Base-by-base conservation (phyloP, 2,797 vertebrate species). In the Coregonus ussuriensis region DNA sequence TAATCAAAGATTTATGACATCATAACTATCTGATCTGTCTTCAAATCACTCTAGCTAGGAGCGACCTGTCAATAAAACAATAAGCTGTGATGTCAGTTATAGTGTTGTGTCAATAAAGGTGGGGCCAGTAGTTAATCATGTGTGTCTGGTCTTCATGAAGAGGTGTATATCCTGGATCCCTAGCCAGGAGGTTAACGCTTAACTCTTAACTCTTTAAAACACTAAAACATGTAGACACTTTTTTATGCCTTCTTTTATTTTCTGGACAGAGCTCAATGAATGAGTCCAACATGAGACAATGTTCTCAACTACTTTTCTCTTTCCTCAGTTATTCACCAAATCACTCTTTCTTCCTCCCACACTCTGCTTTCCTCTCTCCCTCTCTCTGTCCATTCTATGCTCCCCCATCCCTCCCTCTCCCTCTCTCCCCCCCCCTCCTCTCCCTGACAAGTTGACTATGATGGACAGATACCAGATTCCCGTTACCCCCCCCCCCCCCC, bases 101-200 rank as follows among this genome's bases (percentile, higher is more conserved):
- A 21, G n/a, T 59, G n/a, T 59, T n/a, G 56, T n/a, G n/a, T n/a
- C 78, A 76, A 0, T 53, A 59, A 84, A 59, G 29, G 63, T 14
- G 51, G 33, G 79, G 78, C 80, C 74, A 73, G 74, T 82, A 81
- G 81, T 85, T 86, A 82, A 88, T 89, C 21, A 11, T 77, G 77
- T 88, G 84, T 78, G 77, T 71, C 80, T 80, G 33, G 71, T 81
- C 76, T 79, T 79, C 81, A 79, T 62, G 53, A 73, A 62, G 31
- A 37, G 54, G 81, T 83, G 33, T 18, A 71, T n/a, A 52, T 41
- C n/a, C 13, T 25, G 47, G 4, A 51, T 84, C 81, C 69, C 53
- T 53, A 76, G 79, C 74, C 84, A 84, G 41, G 51, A 88, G 79
- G 87, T 87, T 78, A 83, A 85, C 77, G 74, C n/a, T 63, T 52